A percentile compares a stretch with the other conserved stretches of the same genome.
Conservation (phyloP, 2,888 invertebrate genomes). For the Dolichomitus sp. region DNA sequence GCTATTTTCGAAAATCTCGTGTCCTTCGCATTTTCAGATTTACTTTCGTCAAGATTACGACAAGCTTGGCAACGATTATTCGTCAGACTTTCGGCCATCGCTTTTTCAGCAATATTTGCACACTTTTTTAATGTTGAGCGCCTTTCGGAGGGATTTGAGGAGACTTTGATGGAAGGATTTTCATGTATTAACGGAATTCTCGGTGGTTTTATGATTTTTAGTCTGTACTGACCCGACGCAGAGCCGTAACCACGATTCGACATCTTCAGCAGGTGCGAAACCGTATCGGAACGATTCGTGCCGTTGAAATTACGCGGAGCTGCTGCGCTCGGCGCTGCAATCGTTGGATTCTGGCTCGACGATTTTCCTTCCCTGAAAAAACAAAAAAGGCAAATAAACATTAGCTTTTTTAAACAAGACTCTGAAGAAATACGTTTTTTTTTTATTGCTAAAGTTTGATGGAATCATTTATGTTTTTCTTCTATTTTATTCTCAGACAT, state of each 20-base stretch:
- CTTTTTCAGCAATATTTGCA: background rate
- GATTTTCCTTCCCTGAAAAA: slow-evolving; percentile 66
- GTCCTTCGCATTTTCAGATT: background rate
- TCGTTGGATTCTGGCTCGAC: slow-evolving; percentile 59
- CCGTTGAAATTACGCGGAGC: slow-evolving; percentile 83
- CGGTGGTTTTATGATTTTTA: slow-evolving; percentile 55
- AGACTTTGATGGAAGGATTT: slow-evolving; percentile 12
- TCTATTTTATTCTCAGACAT: background rate
- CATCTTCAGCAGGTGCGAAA: slow-evolving; percentile 90
- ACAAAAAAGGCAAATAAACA: background rate
- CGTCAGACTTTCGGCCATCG: background rate
- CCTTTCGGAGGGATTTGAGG: slow-evolving; percentile 17
- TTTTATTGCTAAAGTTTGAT: background rate
- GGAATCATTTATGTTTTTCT: background rate
- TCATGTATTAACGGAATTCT: slow-evolving; percentile 29
- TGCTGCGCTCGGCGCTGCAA: slow-evolving; percentile 80
- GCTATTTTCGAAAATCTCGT: background rate
- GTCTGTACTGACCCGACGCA: slow-evolving; percentile 80
- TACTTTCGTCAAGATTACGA: background rate
- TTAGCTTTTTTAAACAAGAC: background rate
- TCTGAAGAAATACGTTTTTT: no score
- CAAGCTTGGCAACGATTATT: slow-evolving; percentile 55
- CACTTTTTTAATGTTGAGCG: slow-evolving; percentile 13
- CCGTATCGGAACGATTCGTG: slow-evolving; percentile 85
- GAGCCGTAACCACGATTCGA: slow-evolving; percentile 92